Conservation (phyloP, 2,888 invertebrate species). For the Ptychoptera albimana region DNA sequence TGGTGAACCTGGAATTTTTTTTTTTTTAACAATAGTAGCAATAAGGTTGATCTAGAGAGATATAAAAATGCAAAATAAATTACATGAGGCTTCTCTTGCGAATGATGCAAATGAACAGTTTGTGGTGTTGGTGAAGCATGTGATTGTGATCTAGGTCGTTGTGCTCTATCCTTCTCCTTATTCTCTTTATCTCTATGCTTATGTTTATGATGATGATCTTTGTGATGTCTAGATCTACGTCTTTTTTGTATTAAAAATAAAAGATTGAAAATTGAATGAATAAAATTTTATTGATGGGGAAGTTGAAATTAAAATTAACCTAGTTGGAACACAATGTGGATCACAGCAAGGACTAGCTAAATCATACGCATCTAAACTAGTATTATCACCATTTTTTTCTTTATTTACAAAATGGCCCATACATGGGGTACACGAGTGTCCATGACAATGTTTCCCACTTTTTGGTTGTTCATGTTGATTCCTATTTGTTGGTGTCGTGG, state of each 20-base stretch:
- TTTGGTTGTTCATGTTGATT: conserved; percentile 19
- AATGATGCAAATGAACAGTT: conserved; percentile 6
- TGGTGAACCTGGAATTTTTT: conserved; percentile 20
- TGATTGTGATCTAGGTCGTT: conserved; percentile 22
- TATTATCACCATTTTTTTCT: conserved; percentile 39
- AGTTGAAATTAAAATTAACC: conserved; percentile 9
- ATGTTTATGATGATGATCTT: conserved; percentile 44
- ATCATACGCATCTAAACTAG: conserved; percentile 73
- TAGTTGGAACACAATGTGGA: conserved; percentile 65
- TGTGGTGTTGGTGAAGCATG: conserved; percentile 16
- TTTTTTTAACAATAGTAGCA: conserved; percentile 3
- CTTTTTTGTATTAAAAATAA: conserved; percentile 12
- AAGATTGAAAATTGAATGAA: neutral
- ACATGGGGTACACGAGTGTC: conserved; percentile 55
- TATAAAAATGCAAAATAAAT: too few relatives aligned
- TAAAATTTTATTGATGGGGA: neutral
- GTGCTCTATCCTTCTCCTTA: conserved; percentile 22
- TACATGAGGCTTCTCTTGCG: too few relatives aligned
- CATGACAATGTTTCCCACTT: conserved; percentile 26
- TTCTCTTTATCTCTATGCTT: conserved; percentile 35
- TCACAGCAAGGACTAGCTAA: conserved; percentile 76
- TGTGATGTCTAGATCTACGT: conserved; percentile 35
- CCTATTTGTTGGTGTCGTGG: conserved; percentile 2
- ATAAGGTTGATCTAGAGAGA: too few relatives aligned
- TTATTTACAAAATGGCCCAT: conserved; percentile 38